These are phyloP conservation scores for Phyllopteryx taeniolatus DNA, from an alignment of 2,113 vertebrate genomes.

Conservation along the genomic window DNA sequence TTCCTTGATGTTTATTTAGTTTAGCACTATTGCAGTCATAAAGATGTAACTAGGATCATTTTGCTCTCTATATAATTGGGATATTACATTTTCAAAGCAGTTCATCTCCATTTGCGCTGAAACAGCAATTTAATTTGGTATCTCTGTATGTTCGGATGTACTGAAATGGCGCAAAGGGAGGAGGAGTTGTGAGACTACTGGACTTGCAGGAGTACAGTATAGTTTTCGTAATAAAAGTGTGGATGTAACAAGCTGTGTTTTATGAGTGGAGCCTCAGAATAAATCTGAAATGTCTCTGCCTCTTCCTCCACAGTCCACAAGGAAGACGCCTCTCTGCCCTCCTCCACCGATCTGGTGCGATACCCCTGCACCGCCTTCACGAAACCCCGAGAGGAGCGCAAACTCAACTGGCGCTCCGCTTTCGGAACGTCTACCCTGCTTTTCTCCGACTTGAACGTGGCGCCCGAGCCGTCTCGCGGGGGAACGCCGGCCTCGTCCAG, in stretches of 20 bases:
- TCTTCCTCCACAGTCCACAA: slow-evolving; percentile 63
- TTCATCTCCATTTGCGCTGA: neutral
- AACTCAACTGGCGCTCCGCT: slow-evolving; percentile 84
- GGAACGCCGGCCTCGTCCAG: slow-evolving; percentile 67
- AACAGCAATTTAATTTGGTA: neutral
- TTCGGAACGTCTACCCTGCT: slow-evolving; percentile 87
- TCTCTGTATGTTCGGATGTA: neutral
- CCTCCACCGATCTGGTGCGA: slow-evolving; percentile 75
- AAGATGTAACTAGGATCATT: neutral
- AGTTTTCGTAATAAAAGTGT: neutral
- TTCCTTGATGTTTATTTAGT: no score
- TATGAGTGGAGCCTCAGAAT: slow-evolving; percentile 29
- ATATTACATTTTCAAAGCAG: neutral
- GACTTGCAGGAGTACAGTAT: neutral
- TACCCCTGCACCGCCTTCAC: slow-evolving; percentile 84
- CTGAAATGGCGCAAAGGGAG: neutral
- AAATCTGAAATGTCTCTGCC: slow-evolving; percentile 43
- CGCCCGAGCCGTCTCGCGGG: slow-evolving; percentile 57
- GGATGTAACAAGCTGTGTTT: slow-evolving; percentile 6
- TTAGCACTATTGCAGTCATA: no score
- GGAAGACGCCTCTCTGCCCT: slow-evolving; percentile 38
- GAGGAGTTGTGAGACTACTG: neutral
- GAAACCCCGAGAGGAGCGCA: slow-evolving; percentile 79
- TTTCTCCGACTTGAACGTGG: slow-evolving; percentile 78
- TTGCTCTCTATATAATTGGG: neutral